Conservation (phyloP, 2,888 invertebrate genomes). For the Clistopyga incitator region DNA sequence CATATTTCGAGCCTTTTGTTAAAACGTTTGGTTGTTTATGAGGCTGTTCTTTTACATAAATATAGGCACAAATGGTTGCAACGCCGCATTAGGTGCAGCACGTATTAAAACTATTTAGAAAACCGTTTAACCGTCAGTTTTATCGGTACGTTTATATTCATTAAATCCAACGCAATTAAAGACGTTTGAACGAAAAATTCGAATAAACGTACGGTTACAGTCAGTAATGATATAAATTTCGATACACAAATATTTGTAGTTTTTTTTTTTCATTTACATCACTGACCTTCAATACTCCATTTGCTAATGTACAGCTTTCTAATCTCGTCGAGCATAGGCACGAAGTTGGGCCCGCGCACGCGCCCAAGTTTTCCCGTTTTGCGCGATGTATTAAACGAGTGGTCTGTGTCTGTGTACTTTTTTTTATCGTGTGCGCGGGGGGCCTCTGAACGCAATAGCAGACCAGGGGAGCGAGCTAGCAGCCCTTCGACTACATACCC, state of each 20-base stretch:
- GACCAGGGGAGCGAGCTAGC: not conserved
- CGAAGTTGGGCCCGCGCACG: slow-evolving; percentile 65
- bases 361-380: slow-evolving; percentile 70
- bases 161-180: no score
- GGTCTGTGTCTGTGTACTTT: slow-evolving; percentile 9
- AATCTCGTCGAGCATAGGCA: not conserved
- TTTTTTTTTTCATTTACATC: not conserved
- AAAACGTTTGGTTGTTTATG: no score
- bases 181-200: no score
- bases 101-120: no score
- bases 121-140: not conserved
- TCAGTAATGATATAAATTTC: not conserved
- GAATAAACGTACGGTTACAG: no score
- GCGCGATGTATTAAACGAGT: slow-evolving; percentile 47
- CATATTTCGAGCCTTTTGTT: no score
- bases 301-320: not conserved
- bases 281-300: slow-evolving; percentile 1
- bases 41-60: no score
- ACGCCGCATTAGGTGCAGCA: no score
- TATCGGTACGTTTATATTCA: not conserved
- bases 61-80: no score
- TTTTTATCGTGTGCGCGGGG: not conserved
- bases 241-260: not conserved
- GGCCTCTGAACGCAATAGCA: not conserved
- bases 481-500: slow-evolving; percentile 17